Evolutionary conservation across 2,888 invertebrate genomes (phyloP).

Genomic region (Timema podura): DNA sequence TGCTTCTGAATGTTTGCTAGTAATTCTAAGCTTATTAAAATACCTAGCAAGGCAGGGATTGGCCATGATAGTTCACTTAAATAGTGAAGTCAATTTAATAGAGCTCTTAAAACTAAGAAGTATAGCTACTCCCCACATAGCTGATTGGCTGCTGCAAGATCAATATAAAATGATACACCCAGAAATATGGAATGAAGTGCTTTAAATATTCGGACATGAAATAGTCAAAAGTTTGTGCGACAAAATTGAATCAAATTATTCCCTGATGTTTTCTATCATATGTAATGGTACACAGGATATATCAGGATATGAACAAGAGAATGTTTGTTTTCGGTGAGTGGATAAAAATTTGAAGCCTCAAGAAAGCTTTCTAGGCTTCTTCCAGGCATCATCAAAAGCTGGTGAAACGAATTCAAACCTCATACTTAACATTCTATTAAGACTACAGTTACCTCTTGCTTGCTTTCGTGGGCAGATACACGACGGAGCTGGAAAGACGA

Average conservation of each 20-base stretch:
- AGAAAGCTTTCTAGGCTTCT: not conserved
- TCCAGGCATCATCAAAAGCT: not conserved
- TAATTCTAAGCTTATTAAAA: not conserved
- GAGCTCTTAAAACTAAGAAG: not conserved
- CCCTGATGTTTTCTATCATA: not conserved
- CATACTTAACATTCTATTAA: not conserved
- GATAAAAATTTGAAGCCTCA: not conserved
- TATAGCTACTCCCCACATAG: not conserved
- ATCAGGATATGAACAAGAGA: not conserved
- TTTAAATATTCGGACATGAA: not conserved
- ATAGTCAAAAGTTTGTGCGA: not conserved
- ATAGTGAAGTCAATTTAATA: not conserved
- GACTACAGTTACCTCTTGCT: not conserved
- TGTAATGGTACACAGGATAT: not conserved
- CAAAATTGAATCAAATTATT: not conserved
- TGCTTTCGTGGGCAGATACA: not conserved
- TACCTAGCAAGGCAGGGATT: not conserved
- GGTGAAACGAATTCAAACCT: not conserved
- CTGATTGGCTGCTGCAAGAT: constrained; percentile 1
- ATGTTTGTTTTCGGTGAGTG: not conserved
- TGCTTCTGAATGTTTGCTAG: not conserved
- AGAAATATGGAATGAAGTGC: not conserved
- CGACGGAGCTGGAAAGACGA: not conserved
- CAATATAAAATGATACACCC: not conserved
- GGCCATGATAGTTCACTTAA: not conserved